Conservation (phyloP, 2,113 vertebrate species). For the Rhipidura dahli region DNA sequence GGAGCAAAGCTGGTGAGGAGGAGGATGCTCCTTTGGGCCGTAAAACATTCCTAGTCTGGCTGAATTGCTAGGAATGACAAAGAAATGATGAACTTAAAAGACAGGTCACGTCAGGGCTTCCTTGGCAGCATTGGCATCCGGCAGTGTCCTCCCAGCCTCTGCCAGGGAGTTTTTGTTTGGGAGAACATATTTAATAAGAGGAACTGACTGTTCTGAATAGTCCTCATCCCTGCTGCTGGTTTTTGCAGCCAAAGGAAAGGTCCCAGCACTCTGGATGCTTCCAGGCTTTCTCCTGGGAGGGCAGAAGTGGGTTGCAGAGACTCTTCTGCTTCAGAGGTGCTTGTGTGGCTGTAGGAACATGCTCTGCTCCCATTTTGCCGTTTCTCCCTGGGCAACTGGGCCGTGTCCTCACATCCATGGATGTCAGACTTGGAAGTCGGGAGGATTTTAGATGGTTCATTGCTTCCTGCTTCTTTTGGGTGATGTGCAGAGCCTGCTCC, state of each 20-base stretch:
- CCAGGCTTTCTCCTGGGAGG: background rate
- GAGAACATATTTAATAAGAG: background rate
- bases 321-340: background rate
- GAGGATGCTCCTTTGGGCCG: background rate
- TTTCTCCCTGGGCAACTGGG: background rate
- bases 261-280: background rate
- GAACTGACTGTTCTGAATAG: background rate
- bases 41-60: background rate
- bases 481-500: background rate
- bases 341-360: background rate
- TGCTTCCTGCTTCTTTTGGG: background rate
- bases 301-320: background rate
- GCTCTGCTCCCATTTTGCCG: background rate
- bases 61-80: background rate
- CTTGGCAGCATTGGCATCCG: background rate
- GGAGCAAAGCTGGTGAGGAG: background rate
- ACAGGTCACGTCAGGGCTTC: background rate
- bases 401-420: rapidly evolving
- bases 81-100: background rate
- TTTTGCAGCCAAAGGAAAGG: background rate
- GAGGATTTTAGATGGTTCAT: background rate
- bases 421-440: rapidly evolving
- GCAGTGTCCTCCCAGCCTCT: background rate
- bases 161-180: background rate
- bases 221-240: background rate